Conservation (phyloP, 2,888 invertebrate species). For the Xanthia icteritia region DNA sequence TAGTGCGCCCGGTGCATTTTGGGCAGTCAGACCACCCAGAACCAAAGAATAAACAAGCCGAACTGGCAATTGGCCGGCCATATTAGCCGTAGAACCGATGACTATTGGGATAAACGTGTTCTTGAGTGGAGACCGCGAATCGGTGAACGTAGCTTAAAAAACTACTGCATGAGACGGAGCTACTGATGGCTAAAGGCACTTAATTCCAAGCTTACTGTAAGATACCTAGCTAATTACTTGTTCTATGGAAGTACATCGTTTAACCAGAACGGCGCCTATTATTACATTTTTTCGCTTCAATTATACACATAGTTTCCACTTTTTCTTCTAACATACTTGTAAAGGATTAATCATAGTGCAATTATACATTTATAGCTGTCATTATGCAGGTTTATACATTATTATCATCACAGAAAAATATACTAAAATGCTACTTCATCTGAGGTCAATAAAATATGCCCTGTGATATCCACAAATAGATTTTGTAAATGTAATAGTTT, state of each 20-base stretch:
- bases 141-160: not conserved
- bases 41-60: not conserved
- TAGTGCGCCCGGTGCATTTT: not conserved
- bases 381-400: no score
- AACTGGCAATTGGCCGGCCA: not conserved
- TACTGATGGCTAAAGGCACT: not conserved
- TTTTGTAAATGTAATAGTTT: no score
- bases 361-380: no score
- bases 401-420: no score
- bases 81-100: not conserved
- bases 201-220: not conserved
- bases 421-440: no score
- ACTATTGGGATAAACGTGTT: not conserved
- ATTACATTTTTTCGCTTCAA: slow-evolving; percentile 17
- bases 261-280: slow-evolving; percentile 5
- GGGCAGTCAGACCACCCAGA: not conserved
- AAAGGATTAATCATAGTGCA: no score
- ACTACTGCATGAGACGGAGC: not conserved
- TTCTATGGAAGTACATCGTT: not conserved
- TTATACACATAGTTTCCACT: slow-evolving; percentile 19
- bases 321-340: no score
- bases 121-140: not conserved
- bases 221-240: not conserved
- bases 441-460: no score
- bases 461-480: no score